These are phyloP conservation scores for Palythoa heliodiscus DNA, from an alignment of 92 coral and sea anemone species.

Conservation along the genomic window DNA sequence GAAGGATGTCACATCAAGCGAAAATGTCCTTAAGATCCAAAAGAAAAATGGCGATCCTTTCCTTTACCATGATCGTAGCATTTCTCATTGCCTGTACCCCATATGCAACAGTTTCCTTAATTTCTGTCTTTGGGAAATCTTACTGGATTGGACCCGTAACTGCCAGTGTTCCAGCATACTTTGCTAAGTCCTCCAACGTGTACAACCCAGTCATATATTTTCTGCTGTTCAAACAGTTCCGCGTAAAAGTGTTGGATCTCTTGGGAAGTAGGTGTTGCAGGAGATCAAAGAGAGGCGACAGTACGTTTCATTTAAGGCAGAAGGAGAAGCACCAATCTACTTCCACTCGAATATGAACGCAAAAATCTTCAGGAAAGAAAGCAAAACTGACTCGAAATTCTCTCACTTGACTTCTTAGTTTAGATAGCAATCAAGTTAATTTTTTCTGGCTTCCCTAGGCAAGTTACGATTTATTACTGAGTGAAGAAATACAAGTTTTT, in stretches of 20 bases:
- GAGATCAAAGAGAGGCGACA: neutral
- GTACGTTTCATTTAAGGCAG: too few relatives aligned
- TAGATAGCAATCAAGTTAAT: too few relatives aligned
- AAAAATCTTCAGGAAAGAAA: too few relatives aligned
- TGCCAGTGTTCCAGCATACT: conserved; percentile 52
- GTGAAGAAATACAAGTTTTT: too few relatives aligned
- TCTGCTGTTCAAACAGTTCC: conserved; percentile 63
- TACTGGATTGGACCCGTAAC: conserved; percentile 26
- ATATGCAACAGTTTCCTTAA: neutral
- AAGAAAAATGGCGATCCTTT: conserved; percentile 50
- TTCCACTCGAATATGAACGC: too few relatives aligned
- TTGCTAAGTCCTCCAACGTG: conserved; percentile 31
- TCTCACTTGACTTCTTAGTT: too few relatives aligned
- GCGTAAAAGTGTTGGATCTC: conserved; percentile 11
- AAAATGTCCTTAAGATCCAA: conserved; percentile 49
- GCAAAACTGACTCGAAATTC: too few relatives aligned
- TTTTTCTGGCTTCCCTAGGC: too few relatives aligned
- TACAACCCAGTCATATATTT: conserved; percentile 81
- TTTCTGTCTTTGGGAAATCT: conserved; percentile 38
- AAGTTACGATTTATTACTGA: too few relatives aligned
- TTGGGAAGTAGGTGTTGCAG: neutral
- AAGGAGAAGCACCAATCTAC: too few relatives aligned
- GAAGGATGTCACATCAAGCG: conserved; percentile 49
- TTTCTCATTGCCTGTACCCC: conserved; percentile 73
- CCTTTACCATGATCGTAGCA: conserved; percentile 57